Evolutionary conservation across 2,113 vertebrate genomes (phyloP).

Genomic region (Bujurquina vittata): DNA sequence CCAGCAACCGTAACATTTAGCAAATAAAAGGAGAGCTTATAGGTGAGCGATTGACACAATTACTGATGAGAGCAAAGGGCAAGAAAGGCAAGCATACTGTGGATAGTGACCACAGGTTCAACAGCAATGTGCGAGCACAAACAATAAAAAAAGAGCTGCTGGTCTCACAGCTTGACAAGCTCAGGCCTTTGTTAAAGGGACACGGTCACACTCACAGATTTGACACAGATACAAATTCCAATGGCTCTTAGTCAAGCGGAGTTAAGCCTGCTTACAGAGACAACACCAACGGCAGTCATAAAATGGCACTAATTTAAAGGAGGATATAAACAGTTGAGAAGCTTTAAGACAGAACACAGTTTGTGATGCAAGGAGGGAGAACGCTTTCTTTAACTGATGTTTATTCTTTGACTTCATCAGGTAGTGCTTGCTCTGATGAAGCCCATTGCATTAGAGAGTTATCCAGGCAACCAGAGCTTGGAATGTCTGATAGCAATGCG

Average conservation of each 20-base stretch:
- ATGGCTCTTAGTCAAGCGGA: neutral
- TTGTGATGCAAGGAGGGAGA: too few relatives aligned
- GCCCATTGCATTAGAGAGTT: too few relatives aligned
- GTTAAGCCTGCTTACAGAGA: neutral
- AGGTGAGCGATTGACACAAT: neutral
- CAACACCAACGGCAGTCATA: neutral
- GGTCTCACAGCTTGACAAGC: neutral
- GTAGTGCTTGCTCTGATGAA: too few relatives aligned
- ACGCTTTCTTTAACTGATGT: too few relatives aligned
- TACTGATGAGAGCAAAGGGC: neutral
- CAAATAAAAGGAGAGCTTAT: neutral
- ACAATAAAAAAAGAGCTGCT: neutral
- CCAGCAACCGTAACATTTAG: neutral
- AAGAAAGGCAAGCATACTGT: neutral
- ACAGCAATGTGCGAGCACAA: too few relatives aligned
- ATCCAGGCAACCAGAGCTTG: too few relatives aligned
- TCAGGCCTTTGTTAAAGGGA: neutral
- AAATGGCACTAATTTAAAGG: neutral
- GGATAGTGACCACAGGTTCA: neutral
- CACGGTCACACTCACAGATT: rapidly evolving
- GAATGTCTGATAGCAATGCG: too few relatives aligned
- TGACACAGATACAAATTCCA: neutral
- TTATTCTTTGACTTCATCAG: too few relatives aligned
- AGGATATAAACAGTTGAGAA: too few relatives aligned
- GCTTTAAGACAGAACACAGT: too few relatives aligned